Conservation (phyloP, 2,113 vertebrate species). For the Lepisosteus osseus region DNA sequence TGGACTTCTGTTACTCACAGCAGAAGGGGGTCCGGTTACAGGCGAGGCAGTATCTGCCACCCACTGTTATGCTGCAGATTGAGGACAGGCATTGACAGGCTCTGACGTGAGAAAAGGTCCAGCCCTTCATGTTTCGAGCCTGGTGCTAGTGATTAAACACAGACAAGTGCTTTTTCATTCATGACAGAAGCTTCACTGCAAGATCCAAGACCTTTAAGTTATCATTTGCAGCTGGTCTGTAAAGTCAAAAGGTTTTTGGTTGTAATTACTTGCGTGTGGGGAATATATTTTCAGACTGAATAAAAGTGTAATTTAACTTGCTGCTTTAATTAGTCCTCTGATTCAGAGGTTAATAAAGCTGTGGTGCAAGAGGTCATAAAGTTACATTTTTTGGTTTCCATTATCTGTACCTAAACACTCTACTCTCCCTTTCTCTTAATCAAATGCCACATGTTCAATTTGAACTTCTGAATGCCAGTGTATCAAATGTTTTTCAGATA, state of each 20-base stretch:
- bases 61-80: not conserved
- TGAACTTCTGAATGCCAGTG: no score
- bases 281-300: not conserved
- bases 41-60: not conserved
- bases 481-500: no score
- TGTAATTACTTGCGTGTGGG: not conserved
- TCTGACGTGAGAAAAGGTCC: not conserved
- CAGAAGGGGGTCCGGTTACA: not conserved
- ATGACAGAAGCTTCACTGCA: not conserved
- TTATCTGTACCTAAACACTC: no score
- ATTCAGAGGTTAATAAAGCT: not conserved
- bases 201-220: no score
- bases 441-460: no score
- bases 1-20: no score
- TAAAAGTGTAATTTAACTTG: not conserved
- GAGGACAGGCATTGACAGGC: constrained; percentile 3
- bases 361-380: not conserved
- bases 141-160: not conserved
- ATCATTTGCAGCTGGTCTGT: not conserved
- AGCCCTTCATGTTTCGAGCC: not conserved
- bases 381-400: no score
- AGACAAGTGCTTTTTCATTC: not conserved
- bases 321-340: not conserved
- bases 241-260: not conserved
- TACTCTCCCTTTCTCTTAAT: no score